A percentile compares a stretch with the other conserved stretches of the same genome.
phyloP scores from a whole-genome alignment of 2,888 invertebrate species.

The Scaptomyza flava region DNA sequence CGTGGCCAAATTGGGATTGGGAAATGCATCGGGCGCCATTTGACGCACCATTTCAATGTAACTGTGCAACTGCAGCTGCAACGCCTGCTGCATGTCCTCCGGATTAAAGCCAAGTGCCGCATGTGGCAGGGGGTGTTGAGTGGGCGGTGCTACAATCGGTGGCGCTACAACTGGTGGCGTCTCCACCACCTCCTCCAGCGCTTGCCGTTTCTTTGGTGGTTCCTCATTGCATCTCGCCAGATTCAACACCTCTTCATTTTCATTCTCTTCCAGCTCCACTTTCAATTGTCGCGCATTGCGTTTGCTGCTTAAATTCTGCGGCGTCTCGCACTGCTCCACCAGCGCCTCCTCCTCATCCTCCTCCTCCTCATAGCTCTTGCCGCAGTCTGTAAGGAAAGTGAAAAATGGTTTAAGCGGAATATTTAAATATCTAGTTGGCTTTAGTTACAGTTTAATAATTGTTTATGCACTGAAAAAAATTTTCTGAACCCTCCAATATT shows the following conservation, averaged over 20 bases:
- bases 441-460: too few relatives aligned
- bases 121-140: not conserved
- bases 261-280: conserved; percentile 59
- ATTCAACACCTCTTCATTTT: conserved; percentile 66
- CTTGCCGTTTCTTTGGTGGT: conserved; percentile 64
- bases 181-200: conserved; percentile 10
- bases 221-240: conserved; percentile 61
- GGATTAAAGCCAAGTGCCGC: conserved; percentile 68
- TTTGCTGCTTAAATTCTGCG: conserved; percentile 77
- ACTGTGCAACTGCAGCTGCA: conserved; percentile 83
- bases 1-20: conserved; percentile 84
- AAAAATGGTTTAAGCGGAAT: conserved; percentile 7
- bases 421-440: too few relatives aligned
- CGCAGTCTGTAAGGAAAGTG: conserved; percentile 74
- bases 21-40: conserved; percentile 76
- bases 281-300: conserved; percentile 65
- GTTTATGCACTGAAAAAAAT: too few relatives aligned
- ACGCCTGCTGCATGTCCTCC: conserved; percentile 82
- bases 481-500: too few relatives aligned
- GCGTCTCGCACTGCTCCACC: conserved; percentile 49
- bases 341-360: conserved; percentile 42
- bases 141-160: conserved; percentile 3
- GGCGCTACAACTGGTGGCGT: not conserved
- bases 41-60: conserved; percentile 84
- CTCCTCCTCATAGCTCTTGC: conserved; percentile 72